A percentile compares a stretch with the other conserved stretches of the same genome.
Conservation (phyloP, 2,797 vertebrate genomes). For the Coregonus suidteri region DNA sequence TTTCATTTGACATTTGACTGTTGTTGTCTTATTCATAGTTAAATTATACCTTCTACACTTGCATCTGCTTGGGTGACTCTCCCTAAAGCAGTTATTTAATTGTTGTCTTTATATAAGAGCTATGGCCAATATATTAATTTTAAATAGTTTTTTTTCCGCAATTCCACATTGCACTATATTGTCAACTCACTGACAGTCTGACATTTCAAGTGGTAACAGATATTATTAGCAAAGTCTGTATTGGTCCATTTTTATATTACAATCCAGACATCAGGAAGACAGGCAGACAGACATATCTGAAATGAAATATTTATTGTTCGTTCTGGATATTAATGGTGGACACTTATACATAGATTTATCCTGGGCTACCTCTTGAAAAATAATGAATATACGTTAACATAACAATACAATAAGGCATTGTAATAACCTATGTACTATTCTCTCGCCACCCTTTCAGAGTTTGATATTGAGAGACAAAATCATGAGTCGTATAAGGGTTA, state of each 20-base stretch:
- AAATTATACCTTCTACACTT: neutral
- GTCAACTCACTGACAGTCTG: neutral
- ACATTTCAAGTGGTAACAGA: neutral
- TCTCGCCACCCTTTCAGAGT: neutral
- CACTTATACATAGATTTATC: neutral
- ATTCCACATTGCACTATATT: neutral
- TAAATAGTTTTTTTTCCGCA: neutral
- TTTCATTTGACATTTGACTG: neutral
- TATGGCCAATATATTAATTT: neutral
- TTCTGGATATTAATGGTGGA: neutral
- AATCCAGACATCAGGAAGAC: neutral
- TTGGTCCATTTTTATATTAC: neutral
- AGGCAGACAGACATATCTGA: neutral
- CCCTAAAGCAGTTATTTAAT: neutral
- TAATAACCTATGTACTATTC: neutral
- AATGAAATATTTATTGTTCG: neutral
- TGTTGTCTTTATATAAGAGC: neutral
- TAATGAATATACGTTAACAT: neutral
- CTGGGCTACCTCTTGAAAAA: neutral
- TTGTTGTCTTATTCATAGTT: neutral
- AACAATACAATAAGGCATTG: neutral
- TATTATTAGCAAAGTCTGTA: neutral
- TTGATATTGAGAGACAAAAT: neutral
- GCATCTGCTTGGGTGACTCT: neutral
- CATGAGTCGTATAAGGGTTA: neutral